Evolutionary conservation across 2,113 vertebrate species (phyloP), one percentile per base, ranked within the genome.

Genomic region (Cryptotis parvus): DNA sequence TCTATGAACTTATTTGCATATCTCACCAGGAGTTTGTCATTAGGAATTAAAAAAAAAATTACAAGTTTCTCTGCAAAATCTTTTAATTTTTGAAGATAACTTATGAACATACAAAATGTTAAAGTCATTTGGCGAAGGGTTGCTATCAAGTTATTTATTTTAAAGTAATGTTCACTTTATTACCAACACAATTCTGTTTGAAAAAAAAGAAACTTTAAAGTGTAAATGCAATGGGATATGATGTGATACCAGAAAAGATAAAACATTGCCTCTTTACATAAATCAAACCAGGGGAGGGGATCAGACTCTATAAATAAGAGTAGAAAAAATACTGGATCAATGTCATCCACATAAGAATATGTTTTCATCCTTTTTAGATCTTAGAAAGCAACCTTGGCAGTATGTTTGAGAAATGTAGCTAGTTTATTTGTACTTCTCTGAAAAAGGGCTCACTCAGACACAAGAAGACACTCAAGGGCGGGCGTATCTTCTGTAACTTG

Each of bases 381-480:
- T 70, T 39, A 77, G n/a, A 33, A 83, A 74, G 29, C 75, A 77
- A 0, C 1, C 10, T 61, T 74, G 33, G 4, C 76, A 29, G 52
- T 9, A 9, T 22, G 9, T 70, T 79, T 86, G 16, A 73, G 43
- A 87, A 72, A 63, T 15, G 81, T 39, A 31, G 1, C 2, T n/a
- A 4, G 6, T 35, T 3, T 66, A 22, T 18, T 74, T 20, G 11
- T 18, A 7, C 37, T 12, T 81, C 45, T 70, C 24, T 49, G 49
- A 10, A 84, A 80, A 66, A 27, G 33, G 55, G 74, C 27, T 76
- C 10, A 52, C 9, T 91, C 76, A 76, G 14, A 24, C 43, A 41
- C 0, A 86, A 6, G 4, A 31, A 6, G 3, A 45, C 2, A 41
- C 1, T 85, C 26, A 1, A 0, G 9, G 22, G 16, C 3, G 9